phyloP scores from a whole-genome alignment of 30 jellyfish, hydroid and myxozoan genomes.

The Rhopilema esculentum region DNA sequence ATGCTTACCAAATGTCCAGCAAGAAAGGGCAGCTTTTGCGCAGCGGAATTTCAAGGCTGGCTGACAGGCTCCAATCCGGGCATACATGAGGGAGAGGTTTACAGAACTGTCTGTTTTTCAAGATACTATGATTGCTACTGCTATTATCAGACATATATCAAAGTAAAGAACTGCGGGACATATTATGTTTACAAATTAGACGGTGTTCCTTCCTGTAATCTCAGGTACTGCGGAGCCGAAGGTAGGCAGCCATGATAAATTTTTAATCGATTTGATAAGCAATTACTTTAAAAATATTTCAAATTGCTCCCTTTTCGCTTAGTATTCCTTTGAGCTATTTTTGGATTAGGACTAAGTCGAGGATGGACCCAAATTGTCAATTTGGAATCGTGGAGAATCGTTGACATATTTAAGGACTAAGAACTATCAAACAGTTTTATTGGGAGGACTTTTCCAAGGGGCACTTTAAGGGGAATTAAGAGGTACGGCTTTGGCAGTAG shows the following conservation, averaged over 20 bases:
- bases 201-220: conserved; percentile 25
- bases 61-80: neutral
- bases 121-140: conserved; percentile 14
- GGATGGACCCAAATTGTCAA: too few species aligned
- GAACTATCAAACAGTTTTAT: too few species aligned
- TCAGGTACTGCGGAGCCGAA: conserved; percentile 45
- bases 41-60: conserved; percentile 44
- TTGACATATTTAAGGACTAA: too few species aligned
- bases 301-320: neutral
- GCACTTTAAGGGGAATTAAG: too few species aligned
- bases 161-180: conserved; percentile 37
- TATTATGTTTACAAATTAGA: conserved; percentile 28
- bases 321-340: too few species aligned
- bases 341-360: too few species aligned
- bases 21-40: neutral
- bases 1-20: conserved; percentile 21
- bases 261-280: neutral
- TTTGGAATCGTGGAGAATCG: too few species aligned
- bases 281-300: neutral
- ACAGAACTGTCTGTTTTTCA: conserved; percentile 44
- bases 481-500: too few species aligned
- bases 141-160: conserved; percentile 1
- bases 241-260: neutral
- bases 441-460: too few species aligned
- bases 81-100: conserved; percentile 26